Evolutionary conservation across 2,797 vertebrate species (phyloP), one percentile per base, ranked within the genome.

Genomic region (Myotis daubentonii): DNA sequence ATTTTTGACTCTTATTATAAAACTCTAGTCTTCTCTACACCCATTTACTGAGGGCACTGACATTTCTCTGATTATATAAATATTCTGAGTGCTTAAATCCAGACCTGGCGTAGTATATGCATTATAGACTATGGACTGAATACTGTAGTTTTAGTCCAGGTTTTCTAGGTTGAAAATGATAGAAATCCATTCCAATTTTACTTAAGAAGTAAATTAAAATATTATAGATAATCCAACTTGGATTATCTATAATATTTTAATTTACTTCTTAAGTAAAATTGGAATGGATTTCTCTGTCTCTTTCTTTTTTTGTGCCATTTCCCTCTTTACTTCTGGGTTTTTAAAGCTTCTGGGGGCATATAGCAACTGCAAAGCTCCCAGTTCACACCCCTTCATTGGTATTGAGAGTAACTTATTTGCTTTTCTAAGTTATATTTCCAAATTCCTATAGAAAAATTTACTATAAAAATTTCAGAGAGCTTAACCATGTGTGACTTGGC

Each of bases 291-390:
- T 41, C 1, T 28, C 17, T 47, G 10, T 57, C 10, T n/a, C 1
- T 47, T 36, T 41, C 3, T 44, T 0, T 5, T 5, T 2, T 55
- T 60, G 2, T 49, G 7, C 3, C 1, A 0, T n/a, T 55, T 22
- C 10, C 5, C 9, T 15, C 11, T 66, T 62, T 16, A 23, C 1
- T 33, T 66, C 49, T 25, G 33, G 20, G 9, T 30, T 70, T 38
- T 82, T 62, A 82, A 6, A 71, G 47, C 15, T 57, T 74, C 16
- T 11, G 38, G 22, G 11, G 38, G 8, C 10, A 71, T 44, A 10
- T 1, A 33, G 36, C 70, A 53, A 22, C 33, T 60, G 23, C 28
- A 62, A 8, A 49, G 1, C 12, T 60, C 23, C 38, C 33, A 36
- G 23, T 20, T 30, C 36, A 86, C 3, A n/a, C 9, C 2, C 2